Percentiles rank a stretch among this genome's conserved stretches.
Evolutionary conservation across 2,888 invertebrate species (phyloP).

Genomic region (Campoletis raptor): DNA sequence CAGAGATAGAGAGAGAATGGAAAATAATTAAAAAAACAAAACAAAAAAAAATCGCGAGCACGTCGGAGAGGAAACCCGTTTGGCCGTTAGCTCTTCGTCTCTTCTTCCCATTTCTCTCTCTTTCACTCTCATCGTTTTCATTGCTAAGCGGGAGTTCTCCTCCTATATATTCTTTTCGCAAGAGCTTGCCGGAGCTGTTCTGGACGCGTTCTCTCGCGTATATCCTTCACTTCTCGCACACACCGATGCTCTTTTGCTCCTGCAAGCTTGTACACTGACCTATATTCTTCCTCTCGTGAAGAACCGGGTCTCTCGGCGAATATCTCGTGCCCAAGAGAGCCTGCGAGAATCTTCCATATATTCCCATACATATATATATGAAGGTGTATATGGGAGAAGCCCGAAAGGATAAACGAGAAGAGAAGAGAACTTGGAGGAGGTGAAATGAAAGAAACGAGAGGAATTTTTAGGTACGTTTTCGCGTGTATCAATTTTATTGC

Average conservation of each 20-base stretch:
- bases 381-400: background rate
- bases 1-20: slow-evolving; percentile 50
- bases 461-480: slow-evolving; percentile 18
- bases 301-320: slow-evolving; percentile 81
- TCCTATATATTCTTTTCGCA: slow-evolving; percentile 15
- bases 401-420: slow-evolving; percentile 3
- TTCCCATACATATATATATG: background rate
- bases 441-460: slow-evolving; percentile 14
- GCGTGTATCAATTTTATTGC: slow-evolving; percentile 9
- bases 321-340: slow-evolving; percentile 62
- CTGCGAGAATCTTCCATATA: slow-evolving; percentile 20
- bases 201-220: slow-evolving; percentile 41
- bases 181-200: slow-evolving; percentile 41
- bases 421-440: background rate
- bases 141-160: slow-evolving; percentile 27
- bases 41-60: slow-evolving; percentile 68
- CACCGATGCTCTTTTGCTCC: slow-evolving; percentile 79
- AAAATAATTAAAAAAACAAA: slow-evolving; percentile 51
- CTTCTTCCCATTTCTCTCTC: slow-evolving; percentile 73
- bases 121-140: slow-evolving; percentile 73
- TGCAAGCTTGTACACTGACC: slow-evolving; percentile 84
- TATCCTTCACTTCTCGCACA: slow-evolving; percentile 36
- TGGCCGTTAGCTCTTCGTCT: slow-evolving; percentile 79
- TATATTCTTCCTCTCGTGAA: slow-evolving; percentile 78
- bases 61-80: slow-evolving; percentile 82